Conservation (phyloP, 2,888 invertebrate species). For the Pteria penguin region DNA sequence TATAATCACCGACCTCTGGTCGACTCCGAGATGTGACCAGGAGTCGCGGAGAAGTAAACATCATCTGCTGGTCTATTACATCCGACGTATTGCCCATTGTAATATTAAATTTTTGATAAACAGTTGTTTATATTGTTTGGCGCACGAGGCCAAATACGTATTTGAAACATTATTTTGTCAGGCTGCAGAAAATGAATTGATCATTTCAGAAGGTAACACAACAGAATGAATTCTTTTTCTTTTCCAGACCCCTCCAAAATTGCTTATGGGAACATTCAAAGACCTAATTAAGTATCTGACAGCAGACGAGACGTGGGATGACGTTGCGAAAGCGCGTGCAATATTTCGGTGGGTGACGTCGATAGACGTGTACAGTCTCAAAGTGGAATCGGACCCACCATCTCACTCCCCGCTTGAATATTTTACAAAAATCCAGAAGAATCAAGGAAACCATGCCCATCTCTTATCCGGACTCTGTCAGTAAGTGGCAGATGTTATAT, state of each 20-base stretch:
- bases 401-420: conserved; percentile 74
- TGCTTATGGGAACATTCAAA: conserved; percentile 64
- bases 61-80: too few species aligned
- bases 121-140: too few species aligned
- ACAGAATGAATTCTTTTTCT: not conserved
- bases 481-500: too few species aligned
- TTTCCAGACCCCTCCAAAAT: conserved; percentile 59
- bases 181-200: not conserved
- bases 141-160: too few species aligned
- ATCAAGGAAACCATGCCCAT: conserved; percentile 77
- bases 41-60: too few species aligned
- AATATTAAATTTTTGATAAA: too few species aligned
- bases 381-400: conserved; percentile 68
- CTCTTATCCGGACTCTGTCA: conserved; percentile 71
- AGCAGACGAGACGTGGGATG: conserved; percentile 56
- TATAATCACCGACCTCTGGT: too few species aligned
- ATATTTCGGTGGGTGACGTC: conserved; percentile 76
- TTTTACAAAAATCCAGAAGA: conserved; percentile 73
- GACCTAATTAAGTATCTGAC: conserved; percentile 67
- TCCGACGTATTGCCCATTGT: too few species aligned
- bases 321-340: conserved; percentile 67
- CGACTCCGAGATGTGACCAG: too few species aligned
- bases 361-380: conserved; percentile 71
- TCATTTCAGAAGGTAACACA: not conserved
- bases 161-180: too few species aligned